Conservation (phyloP, 2,113 vertebrate genomes). For the Delphinapterus leucas region DNA sequence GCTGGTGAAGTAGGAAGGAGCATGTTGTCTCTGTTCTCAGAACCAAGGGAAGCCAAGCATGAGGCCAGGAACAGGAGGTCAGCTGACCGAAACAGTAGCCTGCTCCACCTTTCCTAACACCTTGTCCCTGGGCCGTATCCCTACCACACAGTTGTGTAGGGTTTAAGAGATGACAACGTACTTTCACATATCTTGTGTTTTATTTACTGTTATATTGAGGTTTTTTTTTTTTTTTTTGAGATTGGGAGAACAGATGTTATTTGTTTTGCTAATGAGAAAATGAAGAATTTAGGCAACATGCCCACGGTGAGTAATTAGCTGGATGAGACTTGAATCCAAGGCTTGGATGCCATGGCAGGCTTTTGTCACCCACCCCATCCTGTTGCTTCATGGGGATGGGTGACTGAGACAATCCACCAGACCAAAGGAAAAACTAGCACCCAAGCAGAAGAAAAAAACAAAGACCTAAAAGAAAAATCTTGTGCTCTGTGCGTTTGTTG, state of each 20-base stretch:
- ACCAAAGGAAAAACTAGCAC: not conserved
- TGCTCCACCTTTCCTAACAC: not conserved
- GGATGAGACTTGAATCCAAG: not conserved
- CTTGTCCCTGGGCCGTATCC: not conserved
- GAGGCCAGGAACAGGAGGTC: not conserved
- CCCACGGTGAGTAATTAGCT: not conserved
- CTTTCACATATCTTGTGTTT: not conserved
- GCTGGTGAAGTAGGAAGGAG: not conserved
- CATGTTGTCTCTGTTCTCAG: not conserved
- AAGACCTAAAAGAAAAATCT: not conserved
- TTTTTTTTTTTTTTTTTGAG: not conserved
- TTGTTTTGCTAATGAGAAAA: not conserved
- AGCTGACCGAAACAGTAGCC: not conserved
- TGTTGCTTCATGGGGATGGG: fast-evolving
- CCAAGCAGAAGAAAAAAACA: not conserved
- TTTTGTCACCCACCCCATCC: not conserved
- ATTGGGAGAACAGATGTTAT: not conserved
- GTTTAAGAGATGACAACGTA: not conserved
- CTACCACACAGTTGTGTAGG: not conserved
- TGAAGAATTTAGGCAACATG: not conserved
- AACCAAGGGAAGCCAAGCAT: not conserved
- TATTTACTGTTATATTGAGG: not conserved
- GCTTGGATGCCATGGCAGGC: not conserved
- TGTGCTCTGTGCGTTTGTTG: not conserved
- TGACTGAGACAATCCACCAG: not conserved